Conservation (phyloP, 2,797 vertebrate genomes). For the Chaenodraco wilsoni region DNA sequence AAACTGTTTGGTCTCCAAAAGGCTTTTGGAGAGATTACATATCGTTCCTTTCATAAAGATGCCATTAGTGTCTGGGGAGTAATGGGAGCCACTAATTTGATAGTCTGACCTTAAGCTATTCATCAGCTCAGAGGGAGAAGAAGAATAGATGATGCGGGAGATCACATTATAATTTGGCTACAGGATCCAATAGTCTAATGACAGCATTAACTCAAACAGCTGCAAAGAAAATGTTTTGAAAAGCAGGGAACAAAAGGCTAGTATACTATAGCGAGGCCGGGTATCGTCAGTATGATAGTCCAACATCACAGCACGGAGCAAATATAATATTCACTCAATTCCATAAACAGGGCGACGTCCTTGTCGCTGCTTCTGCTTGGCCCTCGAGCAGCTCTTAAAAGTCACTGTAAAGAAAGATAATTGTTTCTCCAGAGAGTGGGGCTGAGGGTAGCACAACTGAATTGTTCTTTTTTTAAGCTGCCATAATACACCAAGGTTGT, state of each 20-base stretch:
- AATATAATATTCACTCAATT: conserved; percentile 68
- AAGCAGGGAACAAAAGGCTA: conserved; percentile 54
- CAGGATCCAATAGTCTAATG: conserved; percentile 79
- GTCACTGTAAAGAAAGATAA: conserved; percentile 69
- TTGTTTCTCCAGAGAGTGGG: conserved; percentile 67
- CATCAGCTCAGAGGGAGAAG: conserved; percentile 75
- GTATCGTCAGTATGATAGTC: conserved; percentile 48
- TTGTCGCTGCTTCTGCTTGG: conserved; percentile 61
- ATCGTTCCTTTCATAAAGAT: conserved; percentile 80
- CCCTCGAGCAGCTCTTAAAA: conserved; percentile 73
- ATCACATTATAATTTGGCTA: conserved; percentile 83
- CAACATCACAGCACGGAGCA: conserved; percentile 60
- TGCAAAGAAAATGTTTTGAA: conserved; percentile 77
- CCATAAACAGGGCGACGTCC: conserved; percentile 61
- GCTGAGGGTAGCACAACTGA: conserved; percentile 29
- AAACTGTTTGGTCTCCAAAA: conserved; percentile 74
- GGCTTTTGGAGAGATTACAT: conserved; percentile 79
- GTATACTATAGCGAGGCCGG: conserved; percentile 11
- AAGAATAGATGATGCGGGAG: conserved; percentile 78
- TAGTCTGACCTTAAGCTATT: conserved; percentile 83
- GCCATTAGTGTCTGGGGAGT: conserved; percentile 83
- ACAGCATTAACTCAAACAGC: conserved; percentile 77
- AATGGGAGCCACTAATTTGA: conserved; percentile 82
- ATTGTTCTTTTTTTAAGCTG: conserved; percentile 17
- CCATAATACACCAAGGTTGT: conserved; percentile 38